phyloP scores from a whole-genome alignment of 2,888 invertebrate genomes.

The Sphaerophoria rueppellii region DNA sequence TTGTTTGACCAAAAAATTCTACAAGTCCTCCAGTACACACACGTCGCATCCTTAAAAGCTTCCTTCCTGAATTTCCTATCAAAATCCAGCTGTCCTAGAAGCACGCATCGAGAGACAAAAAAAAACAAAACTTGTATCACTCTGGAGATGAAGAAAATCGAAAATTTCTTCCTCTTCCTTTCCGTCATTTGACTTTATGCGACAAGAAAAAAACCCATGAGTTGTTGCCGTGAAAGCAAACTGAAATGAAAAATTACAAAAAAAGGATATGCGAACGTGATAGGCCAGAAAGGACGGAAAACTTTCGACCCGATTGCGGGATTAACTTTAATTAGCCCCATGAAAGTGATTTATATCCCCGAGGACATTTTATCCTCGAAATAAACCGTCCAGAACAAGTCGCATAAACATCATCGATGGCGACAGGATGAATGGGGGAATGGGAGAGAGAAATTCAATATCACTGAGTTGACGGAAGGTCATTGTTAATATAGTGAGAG shows the following conservation, averaged over 20 bases:
- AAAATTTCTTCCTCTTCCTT: constrained; percentile 36
- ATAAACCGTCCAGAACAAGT: constrained; percentile 27
- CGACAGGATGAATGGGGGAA: not conserved
- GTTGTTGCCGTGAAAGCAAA: too few relatives aligned
- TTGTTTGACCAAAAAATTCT: constrained; percentile 36
- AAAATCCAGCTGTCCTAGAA: not conserved
- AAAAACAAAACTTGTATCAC: constrained; percentile 6
- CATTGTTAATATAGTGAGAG: not conserved
- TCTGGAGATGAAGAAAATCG: constrained; percentile 11
- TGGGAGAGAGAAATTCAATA: not conserved
- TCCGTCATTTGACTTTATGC: constrained; percentile 50
- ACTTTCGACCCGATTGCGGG: constrained; percentile 55
- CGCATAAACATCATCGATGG: not conserved
- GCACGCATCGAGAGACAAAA: not conserved
- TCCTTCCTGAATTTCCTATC: constrained; percentile 50
- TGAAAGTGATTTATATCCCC: constrained; percentile 80
- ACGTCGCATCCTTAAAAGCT: constrained; percentile 67
- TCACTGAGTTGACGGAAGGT: not conserved
- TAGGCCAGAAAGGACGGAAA: constrained; percentile 36
- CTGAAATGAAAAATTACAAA: constrained; percentile 11
- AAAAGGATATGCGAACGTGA: constrained; percentile 27
- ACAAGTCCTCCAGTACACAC: constrained; percentile 49
- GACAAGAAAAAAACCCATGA: not conserved
- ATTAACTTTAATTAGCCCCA: constrained; percentile 81
- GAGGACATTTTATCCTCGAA: constrained; percentile 55